A percentile compares a stretch with the other conserved stretches of the same genome.
Evolutionary conservation across 2,797 vertebrate genomes (phyloP).

Genomic region (Xyrichtys novacula): DNA sequence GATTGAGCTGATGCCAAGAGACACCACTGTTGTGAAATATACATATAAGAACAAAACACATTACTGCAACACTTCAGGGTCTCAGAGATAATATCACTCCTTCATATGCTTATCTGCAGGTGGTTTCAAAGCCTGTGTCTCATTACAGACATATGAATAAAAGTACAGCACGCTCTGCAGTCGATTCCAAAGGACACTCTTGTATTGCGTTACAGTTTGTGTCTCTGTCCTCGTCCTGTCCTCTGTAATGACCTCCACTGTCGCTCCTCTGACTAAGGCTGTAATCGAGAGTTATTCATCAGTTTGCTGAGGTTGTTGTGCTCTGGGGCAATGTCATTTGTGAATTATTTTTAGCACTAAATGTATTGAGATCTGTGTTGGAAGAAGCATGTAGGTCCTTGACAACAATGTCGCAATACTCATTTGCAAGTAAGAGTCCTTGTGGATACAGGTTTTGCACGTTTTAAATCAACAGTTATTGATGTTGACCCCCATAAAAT

Average conservation of each 20-base stretch:
- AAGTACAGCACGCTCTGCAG: conserved; percentile 13
- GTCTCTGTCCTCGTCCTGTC: neutral
- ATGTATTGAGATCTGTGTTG: conserved; percentile 4
- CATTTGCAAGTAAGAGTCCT: neutral
- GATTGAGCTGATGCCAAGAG: conserved; percentile 1
- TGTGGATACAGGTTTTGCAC: neutral
- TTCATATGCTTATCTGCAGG: neutral
- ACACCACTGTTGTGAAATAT: conserved; percentile 5
- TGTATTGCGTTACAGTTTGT: conserved; percentile 12
- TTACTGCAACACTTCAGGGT: neutral
- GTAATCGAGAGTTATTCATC: conserved; percentile 18
- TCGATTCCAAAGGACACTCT: neutral
- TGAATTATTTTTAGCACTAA: neutral
- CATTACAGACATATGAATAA: conserved; percentile 10
- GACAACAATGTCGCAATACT: neutral
- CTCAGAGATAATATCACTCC: conserved; percentile 1
- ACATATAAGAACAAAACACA: conserved; percentile 1
- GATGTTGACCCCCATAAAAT: too few relatives aligned
- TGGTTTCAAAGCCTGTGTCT: neutral
- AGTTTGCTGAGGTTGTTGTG: conserved; percentile 7
- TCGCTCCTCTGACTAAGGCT: conserved; percentile 1
- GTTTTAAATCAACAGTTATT: too few relatives aligned
- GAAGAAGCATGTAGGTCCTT: neutral
- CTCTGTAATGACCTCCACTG: conserved; percentile 12
- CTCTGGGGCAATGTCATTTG: neutral